phyloP scores from a whole-genome alignment of 2,113 vertebrate genomes.

The Tyto alba region DNA sequence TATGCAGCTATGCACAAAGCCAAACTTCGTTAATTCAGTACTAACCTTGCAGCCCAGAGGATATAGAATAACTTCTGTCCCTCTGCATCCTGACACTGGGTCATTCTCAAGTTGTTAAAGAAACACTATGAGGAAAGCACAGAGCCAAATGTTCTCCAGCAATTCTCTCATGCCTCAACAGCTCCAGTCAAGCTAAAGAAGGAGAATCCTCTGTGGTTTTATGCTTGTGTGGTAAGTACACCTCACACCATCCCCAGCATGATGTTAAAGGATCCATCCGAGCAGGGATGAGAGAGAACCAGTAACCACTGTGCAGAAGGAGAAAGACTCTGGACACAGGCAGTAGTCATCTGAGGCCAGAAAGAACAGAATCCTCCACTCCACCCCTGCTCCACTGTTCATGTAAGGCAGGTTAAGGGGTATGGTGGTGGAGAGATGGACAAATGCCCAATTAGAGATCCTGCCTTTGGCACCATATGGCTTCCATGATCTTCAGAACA shows the following conservation, averaged over 20 bases:
- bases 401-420: background rate
- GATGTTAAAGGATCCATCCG: background rate
- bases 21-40: background rate
- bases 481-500: background rate
- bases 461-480: background rate
- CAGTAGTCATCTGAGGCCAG: background rate
- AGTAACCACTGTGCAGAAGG: background rate
- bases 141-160: background rate
- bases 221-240: background rate
- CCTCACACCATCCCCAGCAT: background rate
- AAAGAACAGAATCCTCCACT: background rate
- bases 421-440: fast-evolving
- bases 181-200: background rate
- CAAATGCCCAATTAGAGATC: background rate
- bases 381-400: background rate
- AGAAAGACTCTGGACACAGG: background rate
- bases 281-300: background rate
- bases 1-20: background rate
- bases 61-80: background rate
- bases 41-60: background rate
- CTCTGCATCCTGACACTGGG: background rate
- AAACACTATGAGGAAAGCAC: background rate
- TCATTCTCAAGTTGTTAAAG: background rate
- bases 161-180: background rate
- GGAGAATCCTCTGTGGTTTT: background rate